These are phyloP conservation scores for Operophtera brumata DNA, from an alignment of 2,888 invertebrate species.

Conservation along the genomic window DNA sequence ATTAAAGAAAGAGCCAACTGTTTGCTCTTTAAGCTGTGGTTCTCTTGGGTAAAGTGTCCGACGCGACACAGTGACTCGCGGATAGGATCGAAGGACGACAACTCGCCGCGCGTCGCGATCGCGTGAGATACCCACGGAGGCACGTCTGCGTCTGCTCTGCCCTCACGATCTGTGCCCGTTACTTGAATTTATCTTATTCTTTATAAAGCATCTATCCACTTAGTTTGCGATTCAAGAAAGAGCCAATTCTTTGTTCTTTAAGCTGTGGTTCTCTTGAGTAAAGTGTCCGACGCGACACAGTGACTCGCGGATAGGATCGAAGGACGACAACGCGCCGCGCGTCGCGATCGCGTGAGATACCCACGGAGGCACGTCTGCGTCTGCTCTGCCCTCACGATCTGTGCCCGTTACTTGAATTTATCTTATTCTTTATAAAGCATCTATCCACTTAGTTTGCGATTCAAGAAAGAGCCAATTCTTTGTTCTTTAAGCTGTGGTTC, in stretches of 20 bases:
- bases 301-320: slow-evolving; percentile 61
- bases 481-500: neutral
- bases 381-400: slow-evolving; percentile 49
- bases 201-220: neutral
- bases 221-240: no score
- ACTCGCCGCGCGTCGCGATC: slow-evolving; percentile 46
- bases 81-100: slow-evolving; percentile 55
- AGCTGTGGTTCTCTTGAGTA: slow-evolving; percentile 5
- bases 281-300: slow-evolving; percentile 62
- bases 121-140: slow-evolving; percentile 63
- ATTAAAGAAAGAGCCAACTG: neutral
- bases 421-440: slow-evolving; percentile 34
- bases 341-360: slow-evolving; percentile 66
- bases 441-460: no score
- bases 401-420: slow-evolving; percentile 51
- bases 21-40: neutral
- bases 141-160: slow-evolving; percentile 52
- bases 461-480: neutral
- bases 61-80: slow-evolving; percentile 60
- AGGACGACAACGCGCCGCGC: slow-evolving; percentile 43
- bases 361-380: slow-evolving; percentile 54
- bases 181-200: slow-evolving; percentile 47
- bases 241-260: neutral
- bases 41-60: slow-evolving; percentile 49
- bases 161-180: slow-evolving; percentile 53